Evolutionary conservation across 2,888 invertebrate species (phyloP).

Genomic region (Sesamia inferens): DNA sequence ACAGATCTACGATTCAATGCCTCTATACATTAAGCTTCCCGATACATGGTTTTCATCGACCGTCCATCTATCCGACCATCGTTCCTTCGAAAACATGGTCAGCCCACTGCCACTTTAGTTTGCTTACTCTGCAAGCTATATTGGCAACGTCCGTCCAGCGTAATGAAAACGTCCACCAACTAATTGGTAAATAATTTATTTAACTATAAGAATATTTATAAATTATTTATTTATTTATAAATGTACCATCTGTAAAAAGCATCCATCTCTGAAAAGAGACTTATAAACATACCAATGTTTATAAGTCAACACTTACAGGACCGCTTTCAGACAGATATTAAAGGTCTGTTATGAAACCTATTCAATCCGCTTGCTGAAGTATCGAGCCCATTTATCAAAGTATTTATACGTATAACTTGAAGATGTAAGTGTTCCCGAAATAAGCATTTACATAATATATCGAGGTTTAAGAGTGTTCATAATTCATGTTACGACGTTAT

Average conservation of each 20-base stretch:
- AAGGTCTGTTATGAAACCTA: slow-evolving; percentile 35
- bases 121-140: background rate
- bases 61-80: background rate
- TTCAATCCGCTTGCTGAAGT: slow-evolving; percentile 42
- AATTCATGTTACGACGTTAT: slow-evolving; percentile 23
- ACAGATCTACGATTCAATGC: no score
- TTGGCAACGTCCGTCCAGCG: background rate
- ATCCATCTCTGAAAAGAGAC: background rate
- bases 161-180: background rate
- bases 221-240: no score
- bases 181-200: background rate
- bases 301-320: background rate
- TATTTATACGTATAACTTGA: slow-evolving; percentile 36
- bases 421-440: slow-evolving; percentile 21
- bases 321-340: slow-evolving; percentile 32
- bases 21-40: background rate
- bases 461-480: slow-evolving; percentile 43
- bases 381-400: slow-evolving; percentile 51
- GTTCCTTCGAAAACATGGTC: background rate
- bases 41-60: background rate
- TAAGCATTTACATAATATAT: slow-evolving; percentile 50
- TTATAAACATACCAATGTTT: background rate
- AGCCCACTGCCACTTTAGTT: background rate
- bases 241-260: no score
- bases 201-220: background rate